A percentile compares a stretch with the other conserved stretches of the same genome.
phyloP scores from a whole-genome alignment of 2,113 vertebrate species.

The Genyomyrus donnyi region DNA sequence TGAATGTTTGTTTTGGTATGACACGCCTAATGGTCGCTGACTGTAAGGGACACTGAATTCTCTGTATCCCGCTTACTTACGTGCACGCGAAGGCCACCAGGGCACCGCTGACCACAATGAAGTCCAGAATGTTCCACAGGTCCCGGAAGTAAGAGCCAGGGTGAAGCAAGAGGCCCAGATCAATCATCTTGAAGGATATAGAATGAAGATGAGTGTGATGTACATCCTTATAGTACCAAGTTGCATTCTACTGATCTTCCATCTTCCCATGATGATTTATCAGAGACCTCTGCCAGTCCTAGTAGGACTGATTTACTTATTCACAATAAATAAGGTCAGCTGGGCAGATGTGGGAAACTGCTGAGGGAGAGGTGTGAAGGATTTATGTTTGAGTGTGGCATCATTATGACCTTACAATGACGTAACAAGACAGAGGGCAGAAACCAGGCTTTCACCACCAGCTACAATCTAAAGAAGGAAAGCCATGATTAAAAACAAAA shows the following conservation, averaged over 20 bases:
- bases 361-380: background rate
- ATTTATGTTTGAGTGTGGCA: background rate
- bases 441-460: background rate
- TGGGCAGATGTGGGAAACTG: background rate
- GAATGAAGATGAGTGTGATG: background rate
- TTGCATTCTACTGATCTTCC: background rate
- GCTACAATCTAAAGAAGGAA: background rate
- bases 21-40: background rate
- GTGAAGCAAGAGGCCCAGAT: conserved; percentile 65
- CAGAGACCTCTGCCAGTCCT: background rate
- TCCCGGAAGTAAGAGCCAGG: conserved; percentile 66
- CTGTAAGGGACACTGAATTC: background rate
- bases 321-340: background rate
- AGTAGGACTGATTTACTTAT: background rate
- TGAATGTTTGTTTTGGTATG: background rate
- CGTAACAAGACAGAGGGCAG: background rate
- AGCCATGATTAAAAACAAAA: background rate
- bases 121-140: conserved; percentile 93
- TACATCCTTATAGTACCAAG: background rate
- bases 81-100: conserved; percentile 96
- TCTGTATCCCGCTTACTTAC: conserved; percentile 68
- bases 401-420: background rate
- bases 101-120: conserved; percentile 97
- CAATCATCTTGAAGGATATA: conserved; percentile 60
- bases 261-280: background rate